These are phyloP conservation scores for Marcusenius ussheri DNA, from an alignment of 2,113 vertebrate genomes.

Conservation along the genomic window DNA sequence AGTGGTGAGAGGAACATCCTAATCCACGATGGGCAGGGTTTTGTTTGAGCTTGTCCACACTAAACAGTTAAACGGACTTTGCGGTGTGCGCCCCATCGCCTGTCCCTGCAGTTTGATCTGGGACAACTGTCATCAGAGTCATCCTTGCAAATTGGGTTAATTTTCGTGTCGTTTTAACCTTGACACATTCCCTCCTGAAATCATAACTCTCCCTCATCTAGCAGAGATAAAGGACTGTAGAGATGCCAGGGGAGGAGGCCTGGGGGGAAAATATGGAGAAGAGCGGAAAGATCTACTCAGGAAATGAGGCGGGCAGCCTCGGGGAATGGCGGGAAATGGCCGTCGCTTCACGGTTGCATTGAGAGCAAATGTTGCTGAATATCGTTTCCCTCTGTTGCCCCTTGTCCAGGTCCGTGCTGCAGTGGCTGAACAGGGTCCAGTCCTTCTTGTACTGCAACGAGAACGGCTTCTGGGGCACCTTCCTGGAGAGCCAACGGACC, in stretches of 20 bases:
- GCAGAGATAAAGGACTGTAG: constrained; percentile 52
- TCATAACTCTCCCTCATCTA: constrained; percentile 32
- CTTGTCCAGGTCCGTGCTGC: constrained; percentile 82
- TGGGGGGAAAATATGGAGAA: constrained; percentile 45
- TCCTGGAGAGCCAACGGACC: constrained; percentile 90
- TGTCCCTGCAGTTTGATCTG: background rate
- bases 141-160: constrained; percentile 46
- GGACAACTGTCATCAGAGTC: constrained; percentile 39
- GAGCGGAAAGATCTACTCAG: constrained; percentile 39
- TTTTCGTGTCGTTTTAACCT: constrained; percentile 57
- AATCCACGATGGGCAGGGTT: background rate
- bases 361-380: constrained; percentile 18
- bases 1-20: background rate
- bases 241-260: constrained; percentile 50
- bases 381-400: background rate
- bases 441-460: constrained; percentile 98
- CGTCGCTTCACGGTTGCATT: background rate
- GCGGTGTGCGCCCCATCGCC: background rate
- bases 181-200: constrained; percentile 39
- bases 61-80: background rate
- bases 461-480: constrained; percentile 97
- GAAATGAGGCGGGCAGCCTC: constrained; percentile 36
- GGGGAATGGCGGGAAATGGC: background rate
- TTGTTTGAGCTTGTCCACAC: background rate
- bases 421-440: constrained; percentile 95